Evolutionary conservation across 1,140 invertebrate genomes (phyloP), one percentile per base, ranked within the genome.

Genomic region (Oncopodura yosiiana): DNA sequence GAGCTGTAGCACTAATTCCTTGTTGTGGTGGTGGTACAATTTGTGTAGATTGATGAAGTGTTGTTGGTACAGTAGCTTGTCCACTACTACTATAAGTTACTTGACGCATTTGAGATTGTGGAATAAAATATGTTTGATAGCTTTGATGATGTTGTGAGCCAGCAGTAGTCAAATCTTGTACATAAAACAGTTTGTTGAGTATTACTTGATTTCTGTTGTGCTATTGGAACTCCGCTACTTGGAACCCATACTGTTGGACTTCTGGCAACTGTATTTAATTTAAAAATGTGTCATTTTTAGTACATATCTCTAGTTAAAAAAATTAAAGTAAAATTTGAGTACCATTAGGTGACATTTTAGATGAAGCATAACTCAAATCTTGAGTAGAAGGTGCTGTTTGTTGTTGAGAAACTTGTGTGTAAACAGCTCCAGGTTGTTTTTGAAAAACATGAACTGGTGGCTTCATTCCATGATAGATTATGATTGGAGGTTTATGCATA

Each of bases 381-480:
- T 42, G 37, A 16, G 11, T 18, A 5, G 27, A 19, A 42, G 45
- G 14, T 14, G 34, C 18, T 11, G 45, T 18, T 27, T 49, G 36
- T 23, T 34, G 30, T 8, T 30, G 30, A 21, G 18, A 6, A 37
- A 24, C 36, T 29, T 26, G 41, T 18, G 30, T 26, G 38, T 51
- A 48, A 16, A 18, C 50, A 8, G 37, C 44, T 11, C 21, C 23
- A 11, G 32, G 3, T 21, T 21, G 45, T 23, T 58, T 65, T 46
- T 70, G 63, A 59, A 68, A 70, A 8, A 72, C 70, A 52, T 69
- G 67, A 4, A 72, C 68, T 12, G 71, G 70, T 14, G 71, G 71
- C 26, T 69, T 53, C 19, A 69, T 64, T 27, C 71, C 71, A 53
- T 72, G 70, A 58, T 72, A 72, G 52, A 72, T 72, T 44, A 72